A percentile compares a stretch with the other conserved stretches of the same genome.
Conservation (phyloP, 1,140 invertebrate species). For the Bombus pyrosoma region DNA sequence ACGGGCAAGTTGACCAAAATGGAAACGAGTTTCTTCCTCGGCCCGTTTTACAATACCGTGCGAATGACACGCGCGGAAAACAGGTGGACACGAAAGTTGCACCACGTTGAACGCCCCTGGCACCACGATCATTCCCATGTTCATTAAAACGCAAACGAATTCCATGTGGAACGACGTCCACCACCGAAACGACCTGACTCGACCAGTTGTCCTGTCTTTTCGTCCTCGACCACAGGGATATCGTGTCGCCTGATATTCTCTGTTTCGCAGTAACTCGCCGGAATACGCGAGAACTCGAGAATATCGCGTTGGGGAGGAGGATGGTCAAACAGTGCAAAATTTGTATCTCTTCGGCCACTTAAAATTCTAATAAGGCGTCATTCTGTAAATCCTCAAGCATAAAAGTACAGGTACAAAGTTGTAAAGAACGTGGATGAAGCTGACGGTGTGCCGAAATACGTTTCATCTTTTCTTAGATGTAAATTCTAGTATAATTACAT, state of each 20-base stretch:
- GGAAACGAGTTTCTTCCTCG: constrained; percentile 58
- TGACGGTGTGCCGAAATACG: too few species aligned
- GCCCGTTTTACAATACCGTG: constrained; percentile 52
- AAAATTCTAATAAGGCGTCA: too few species aligned
- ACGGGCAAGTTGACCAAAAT: constrained; percentile 30
- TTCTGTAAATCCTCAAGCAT: too few species aligned
- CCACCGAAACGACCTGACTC: constrained; percentile 46
- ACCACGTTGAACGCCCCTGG: constrained; percentile 38
- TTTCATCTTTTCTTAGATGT: too few species aligned
- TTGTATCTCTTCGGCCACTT: too few species aligned
- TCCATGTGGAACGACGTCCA: constrained; percentile 44
- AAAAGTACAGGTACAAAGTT: too few species aligned
- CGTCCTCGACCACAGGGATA: background rate
- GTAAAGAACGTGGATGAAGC: too few species aligned
- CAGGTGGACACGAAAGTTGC: constrained; percentile 49
- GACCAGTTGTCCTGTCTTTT: constrained; percentile 52
- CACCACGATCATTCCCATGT: constrained; percentile 65
- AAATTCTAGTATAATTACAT: too few species aligned
- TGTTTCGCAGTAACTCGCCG: background rate
- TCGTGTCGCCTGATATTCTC: background rate
- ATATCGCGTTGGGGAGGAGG: background rate
- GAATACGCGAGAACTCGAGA: too few species aligned
- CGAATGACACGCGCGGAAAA: constrained; percentile 56
- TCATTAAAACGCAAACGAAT: constrained; percentile 73
- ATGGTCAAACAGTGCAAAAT: too few species aligned